Evolutionary conservation across 2,888 invertebrate genomes (phyloP).

Genomic region (Coelogynopora nodosa): DNA sequence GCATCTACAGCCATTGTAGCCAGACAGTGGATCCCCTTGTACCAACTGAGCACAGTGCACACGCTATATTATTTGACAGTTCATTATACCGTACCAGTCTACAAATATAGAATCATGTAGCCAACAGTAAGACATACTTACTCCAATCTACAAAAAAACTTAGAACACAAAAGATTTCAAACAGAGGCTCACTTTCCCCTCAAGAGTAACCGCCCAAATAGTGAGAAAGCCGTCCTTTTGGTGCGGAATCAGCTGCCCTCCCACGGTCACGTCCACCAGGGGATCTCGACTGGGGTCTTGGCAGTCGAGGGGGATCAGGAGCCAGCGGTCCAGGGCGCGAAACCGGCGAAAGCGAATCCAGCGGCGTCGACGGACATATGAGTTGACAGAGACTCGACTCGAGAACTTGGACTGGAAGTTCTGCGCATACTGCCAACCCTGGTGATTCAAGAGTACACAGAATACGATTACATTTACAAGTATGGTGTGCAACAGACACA

Average conservation of each 20-base stretch:
- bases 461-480: too few species aligned
- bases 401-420: slow-evolving; percentile 27
- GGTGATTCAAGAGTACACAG: too few species aligned
- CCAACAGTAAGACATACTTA: too few species aligned
- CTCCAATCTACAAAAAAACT: too few species aligned
- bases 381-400: slow-evolving; percentile 71
- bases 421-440: slow-evolving; percentile 80
- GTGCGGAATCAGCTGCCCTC: slow-evolving; percentile 77
- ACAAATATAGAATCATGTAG: too few species aligned
- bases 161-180: too few species aligned
- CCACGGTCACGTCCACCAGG: slow-evolving; percentile 55
- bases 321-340: slow-evolving; percentile 82
- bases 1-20: too few species aligned
- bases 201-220: slow-evolving; percentile 88
- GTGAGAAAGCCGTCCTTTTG: slow-evolving; percentile 71
- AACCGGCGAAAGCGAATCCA: slow-evolving; percentile 84
- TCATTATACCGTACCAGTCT: too few species aligned
- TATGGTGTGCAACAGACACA: too few species aligned
- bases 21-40: too few species aligned
- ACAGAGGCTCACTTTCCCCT: slow-evolving; percentile 70
- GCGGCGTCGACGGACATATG: slow-evolving; percentile 80
- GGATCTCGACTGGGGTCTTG: slow-evolving; percentile 3
- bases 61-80: too few species aligned
- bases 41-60: too few species aligned
- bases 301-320: slow-evolving; percentile 35